Evolutionary conservation across 2,888 invertebrate species (phyloP), one percentile per base, ranked within the genome.

Genomic region (Epinotia brunnichana): DNA sequence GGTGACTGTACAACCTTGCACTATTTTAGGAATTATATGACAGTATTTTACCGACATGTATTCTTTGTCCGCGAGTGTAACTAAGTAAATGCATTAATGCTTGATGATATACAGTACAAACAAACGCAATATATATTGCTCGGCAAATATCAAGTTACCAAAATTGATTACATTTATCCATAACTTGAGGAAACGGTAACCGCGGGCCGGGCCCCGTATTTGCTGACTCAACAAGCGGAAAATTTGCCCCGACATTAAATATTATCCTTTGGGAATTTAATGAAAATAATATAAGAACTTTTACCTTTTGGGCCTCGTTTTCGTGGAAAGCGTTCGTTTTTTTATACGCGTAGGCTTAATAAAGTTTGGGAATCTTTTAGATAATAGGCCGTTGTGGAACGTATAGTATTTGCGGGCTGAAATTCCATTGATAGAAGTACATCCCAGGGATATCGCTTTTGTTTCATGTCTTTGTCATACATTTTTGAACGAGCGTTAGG

Each of bases 211-310:
- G 24, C 29, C 66, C 54, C 61, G 72, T 72, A 44, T 72, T 72
- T 72, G 61, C 72, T 62, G 67, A 72, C 67, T 72, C 72, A 68
- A 72, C 62, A 56, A 29, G 21, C 72, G 56, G 67, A 72, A 72
- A 72, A 72, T 68, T 56, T 24, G 24, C 56, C 60, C 67, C 44
- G 67, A 56, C 67, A 68, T 72, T 72, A 72, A 72, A 68, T 72
- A 72, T 72, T 72, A 72, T 72, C 67, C 67, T 68, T 72, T 17
- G 67, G 67, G 72, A 68, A 51, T 68, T 62, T 68, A 57, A 72
- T 68, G 67, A 72, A 72, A 72, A 72, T 68, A 72, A 67, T 70
- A 61, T 54, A 44, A 56, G 67, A 68, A 67, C 29, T 61, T 44
- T 41, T 35, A 60, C 71, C 60, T 66, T 54, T 59, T 15, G n/a